Base-by-base conservation (phyloP, 2,113 vertebrate species). In the Etheostoma cragini region DNA sequence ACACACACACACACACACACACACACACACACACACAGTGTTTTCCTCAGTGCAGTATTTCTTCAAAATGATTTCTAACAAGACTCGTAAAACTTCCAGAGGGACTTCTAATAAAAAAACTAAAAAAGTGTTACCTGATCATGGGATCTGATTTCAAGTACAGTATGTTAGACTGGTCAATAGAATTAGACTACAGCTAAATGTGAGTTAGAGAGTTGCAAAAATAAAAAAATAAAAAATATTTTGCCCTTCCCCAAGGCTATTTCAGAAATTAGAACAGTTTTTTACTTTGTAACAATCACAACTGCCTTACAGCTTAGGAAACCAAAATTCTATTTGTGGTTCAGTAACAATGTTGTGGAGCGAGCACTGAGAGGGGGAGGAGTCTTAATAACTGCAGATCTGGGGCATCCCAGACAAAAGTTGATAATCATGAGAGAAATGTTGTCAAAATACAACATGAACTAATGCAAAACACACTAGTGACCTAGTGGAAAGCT, bases 31-130 rank as follows among this genome's bases (percentile, higher is more conserved):
- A 62, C 33, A 38, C 17, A 38, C 33, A 70, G 24, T 38, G 21
- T n/a, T 8, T 6, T 26, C 26, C 53, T 49, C 74, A 30, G 0
- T 10, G 47, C 61, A 67, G 2, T 35, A 72, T 58, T 52, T 57
- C 22, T 22, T 53, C 17, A 60, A 38, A 24, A 14, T 49, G 42
- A 58, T 72, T 49, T 70, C 69, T 78, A 64, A 74, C 60, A 46
- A 65, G 57, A 74, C n/a, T 52, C 11, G 6, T 54, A 62, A 62
- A 49, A 42, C 60, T 50, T 72, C 35, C 17, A 74, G 22, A 21
- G 8, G 30, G n/a, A 42, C 46, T 46, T 49, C n/a, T 35, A 46
- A 49, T 3, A 47, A 70, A 76, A 47, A 45, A 42, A 49, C n/a
- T 16, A 5, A 33, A 54, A 58, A 4, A 12, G 38, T 7, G 13